Percentiles rank a stretch among this genome's conserved stretches.
Evolutionary conservation across 2,888 invertebrate genomes (phyloP).

Genomic region (Orthonevra nobilis): DNA sequence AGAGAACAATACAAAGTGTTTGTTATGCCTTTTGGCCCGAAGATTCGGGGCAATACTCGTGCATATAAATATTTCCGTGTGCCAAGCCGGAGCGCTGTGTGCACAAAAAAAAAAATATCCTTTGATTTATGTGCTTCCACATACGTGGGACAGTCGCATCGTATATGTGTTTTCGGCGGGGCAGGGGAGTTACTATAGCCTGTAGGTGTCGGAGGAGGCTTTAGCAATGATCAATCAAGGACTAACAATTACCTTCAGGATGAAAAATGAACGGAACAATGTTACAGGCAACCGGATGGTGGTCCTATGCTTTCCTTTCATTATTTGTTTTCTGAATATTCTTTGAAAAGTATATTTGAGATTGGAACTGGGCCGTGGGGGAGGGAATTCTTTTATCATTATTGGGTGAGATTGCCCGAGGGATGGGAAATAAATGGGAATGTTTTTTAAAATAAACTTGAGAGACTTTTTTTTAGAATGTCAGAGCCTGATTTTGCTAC

Average conservation of each 20-base stretch:
- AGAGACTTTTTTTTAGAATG: slow-evolving; percentile 9
- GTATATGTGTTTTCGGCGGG: slow-evolving; percentile 48
- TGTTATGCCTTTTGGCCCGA: slow-evolving; percentile 22
- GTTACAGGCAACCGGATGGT: slow-evolving; percentile 3
- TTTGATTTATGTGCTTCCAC: slow-evolving; percentile 59
- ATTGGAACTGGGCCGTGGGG: too few species aligned
- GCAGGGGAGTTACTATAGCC: too few species aligned
- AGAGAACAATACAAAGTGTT: slow-evolving; percentile 46
- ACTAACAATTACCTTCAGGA: slow-evolving; percentile 65
- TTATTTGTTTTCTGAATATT: background rate
- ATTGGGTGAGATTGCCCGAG: slow-evolving; percentile 13
- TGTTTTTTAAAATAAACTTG: background rate
- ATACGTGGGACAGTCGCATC: slow-evolving; percentile 58
- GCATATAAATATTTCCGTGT: slow-evolving; percentile 28
- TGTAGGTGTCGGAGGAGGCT: slow-evolving; percentile 70
- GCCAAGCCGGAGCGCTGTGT: background rate
- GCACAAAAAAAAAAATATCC: slow-evolving; percentile 18
- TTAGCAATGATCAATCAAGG: slow-evolving; percentile 69
- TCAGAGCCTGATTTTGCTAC: background rate
- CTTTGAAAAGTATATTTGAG: slow-evolving; percentile 14
- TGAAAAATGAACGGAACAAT: slow-evolving; percentile 60
- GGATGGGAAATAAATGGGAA: slow-evolving; percentile 24
- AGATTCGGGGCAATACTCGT: slow-evolving; percentile 11
- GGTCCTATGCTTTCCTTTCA: background rate
- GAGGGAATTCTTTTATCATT: slow-evolving; percentile 28